Conservation (phyloP, 2,888 invertebrate genomes). For the Pedicia rivosa region DNA sequence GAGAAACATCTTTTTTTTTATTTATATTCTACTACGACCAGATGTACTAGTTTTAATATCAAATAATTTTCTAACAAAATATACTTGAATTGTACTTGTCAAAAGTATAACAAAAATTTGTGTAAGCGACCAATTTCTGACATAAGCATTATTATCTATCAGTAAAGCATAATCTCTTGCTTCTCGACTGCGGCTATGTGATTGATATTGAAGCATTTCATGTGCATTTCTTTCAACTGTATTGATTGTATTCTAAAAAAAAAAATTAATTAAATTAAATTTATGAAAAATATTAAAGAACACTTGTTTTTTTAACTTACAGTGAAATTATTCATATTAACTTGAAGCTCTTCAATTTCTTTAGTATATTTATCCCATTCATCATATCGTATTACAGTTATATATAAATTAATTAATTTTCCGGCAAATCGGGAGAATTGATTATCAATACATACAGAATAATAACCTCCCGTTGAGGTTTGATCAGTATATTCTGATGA, state of each 20-base stretch:
- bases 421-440: conserved; percentile 83
- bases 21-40: conserved; percentile 25
- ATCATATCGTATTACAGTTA: conserved; percentile 82
- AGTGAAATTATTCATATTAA: conserved; percentile 83
- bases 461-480: conserved; percentile 66
- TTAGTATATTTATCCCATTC: conserved; percentile 86
- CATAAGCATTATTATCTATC: conserved; percentile 66
- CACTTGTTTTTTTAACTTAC: conserved; percentile 29
- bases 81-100: conserved; percentile 63
- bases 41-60: conserved; percentile 53
- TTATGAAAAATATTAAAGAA: background rate
- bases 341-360: conserved; percentile 72
- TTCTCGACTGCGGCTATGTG: conserved; percentile 63
- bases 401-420: conserved; percentile 76
- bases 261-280: conserved; percentile 10
- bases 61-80: conserved; percentile 79
- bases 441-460: conserved; percentile 83
- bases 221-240: conserved; percentile 73
- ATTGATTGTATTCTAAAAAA: conserved; percentile 49
- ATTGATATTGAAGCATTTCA: conserved; percentile 69
- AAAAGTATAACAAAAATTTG: conserved; percentile 71
- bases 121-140: conserved; percentile 75
- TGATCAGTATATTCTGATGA: conserved; percentile 80
- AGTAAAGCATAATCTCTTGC: conserved; percentile 69
- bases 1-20: too few species aligned